Evolutionary conservation across 2,888 invertebrate genomes (phyloP).

Genomic region (Lasioglossum figueresi): DNA sequence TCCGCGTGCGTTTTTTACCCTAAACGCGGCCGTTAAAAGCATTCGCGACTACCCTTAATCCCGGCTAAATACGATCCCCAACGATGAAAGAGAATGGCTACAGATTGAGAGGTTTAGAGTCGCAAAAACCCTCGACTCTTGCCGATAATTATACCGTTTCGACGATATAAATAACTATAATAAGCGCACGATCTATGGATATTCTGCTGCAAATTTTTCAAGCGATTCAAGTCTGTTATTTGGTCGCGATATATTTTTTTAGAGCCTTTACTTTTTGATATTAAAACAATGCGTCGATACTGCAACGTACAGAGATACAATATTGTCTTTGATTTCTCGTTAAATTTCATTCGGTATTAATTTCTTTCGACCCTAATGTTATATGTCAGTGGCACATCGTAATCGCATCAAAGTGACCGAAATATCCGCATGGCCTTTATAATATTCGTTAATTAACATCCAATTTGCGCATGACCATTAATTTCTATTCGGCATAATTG

Average conservation of each 20-base stretch:
- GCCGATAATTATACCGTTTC: neutral
- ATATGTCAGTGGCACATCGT: neutral
- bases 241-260: neutral
- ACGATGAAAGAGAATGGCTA: constrained; percentile 11
- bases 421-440: constrained; percentile 35
- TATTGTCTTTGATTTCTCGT: neutral
- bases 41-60: constrained; percentile 23
- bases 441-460: constrained; percentile 48
- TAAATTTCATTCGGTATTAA: neutral
- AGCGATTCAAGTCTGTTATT: neutral
- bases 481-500: constrained; percentile 29
- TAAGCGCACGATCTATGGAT: neutral
- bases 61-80: constrained; percentile 1
- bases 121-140: neutral
- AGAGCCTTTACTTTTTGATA: neutral
- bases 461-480: constrained; percentile 21
- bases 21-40: constrained; percentile 23
- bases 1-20: constrained; percentile 6
- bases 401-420: constrained; percentile 32
- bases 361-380: neutral
- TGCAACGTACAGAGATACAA: neutral
- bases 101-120: constrained; percentile 5
- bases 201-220: neutral
- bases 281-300: neutral
- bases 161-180: neutral